Percentiles rank a stretch among this genome's conserved stretches.
Conservation (phyloP, 2,113 vertebrate genomes). For the Cromileptes altivelis region DNA sequence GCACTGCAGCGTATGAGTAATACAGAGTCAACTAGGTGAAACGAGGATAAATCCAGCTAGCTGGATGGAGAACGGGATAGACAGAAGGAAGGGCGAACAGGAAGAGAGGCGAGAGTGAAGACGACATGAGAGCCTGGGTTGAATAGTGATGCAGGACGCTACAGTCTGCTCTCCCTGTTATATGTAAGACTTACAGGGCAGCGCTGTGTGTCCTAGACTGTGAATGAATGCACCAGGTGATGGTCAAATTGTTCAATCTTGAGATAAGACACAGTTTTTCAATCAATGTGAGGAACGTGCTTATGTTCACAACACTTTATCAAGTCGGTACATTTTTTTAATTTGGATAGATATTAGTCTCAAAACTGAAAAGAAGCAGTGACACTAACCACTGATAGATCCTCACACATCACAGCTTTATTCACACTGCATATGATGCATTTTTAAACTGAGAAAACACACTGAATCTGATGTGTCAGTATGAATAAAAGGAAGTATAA, state of each 20-base stretch:
- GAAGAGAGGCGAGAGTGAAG: slow-evolving; percentile 3
- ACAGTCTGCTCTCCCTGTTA: slow-evolving; percentile 15
- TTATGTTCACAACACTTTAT: no score
- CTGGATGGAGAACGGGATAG: slow-evolving; percentile 13
- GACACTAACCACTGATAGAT: no score
- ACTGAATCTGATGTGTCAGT: neutral
- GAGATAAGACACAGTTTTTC: neutral
- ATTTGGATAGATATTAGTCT: neutral
- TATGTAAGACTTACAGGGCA: neutral
- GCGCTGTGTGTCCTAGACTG: neutral
- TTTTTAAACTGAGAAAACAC: neutral
- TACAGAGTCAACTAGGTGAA: slow-evolving; percentile 42
- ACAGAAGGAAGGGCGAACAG: slow-evolving; percentile 21
- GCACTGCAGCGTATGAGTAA: slow-evolving; percentile 16
- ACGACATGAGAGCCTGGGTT: neutral
- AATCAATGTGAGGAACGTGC: neutral
- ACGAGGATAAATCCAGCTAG: slow-evolving; percentile 31
- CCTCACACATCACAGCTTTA: no score
- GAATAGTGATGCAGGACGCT: slow-evolving; percentile 23
- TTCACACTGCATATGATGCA: no score
- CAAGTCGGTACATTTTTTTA: neutral
- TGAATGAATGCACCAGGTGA: neutral
- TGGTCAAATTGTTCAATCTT: neutral
- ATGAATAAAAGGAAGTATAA: neutral
- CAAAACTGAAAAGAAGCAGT: neutral